Evolutionary conservation across 2,888 invertebrate genomes (phyloP).

Genomic region (Lycia hirtaria): DNA sequence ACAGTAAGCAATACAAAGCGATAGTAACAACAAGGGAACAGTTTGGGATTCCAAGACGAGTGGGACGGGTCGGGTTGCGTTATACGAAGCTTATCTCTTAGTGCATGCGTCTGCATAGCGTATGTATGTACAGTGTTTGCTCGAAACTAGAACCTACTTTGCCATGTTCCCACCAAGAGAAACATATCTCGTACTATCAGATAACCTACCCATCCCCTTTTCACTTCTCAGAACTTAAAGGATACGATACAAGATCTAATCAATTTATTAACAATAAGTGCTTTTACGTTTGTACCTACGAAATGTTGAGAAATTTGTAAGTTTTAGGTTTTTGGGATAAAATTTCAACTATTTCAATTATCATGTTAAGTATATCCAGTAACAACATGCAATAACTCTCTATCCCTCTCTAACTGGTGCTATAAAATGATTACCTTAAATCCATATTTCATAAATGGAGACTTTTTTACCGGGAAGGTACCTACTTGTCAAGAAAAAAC

Average conservation of each 20-base stretch:
- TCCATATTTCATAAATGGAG: too few species aligned
- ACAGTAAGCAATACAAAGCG: conserved; percentile 12
- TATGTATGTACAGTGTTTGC: conserved; percentile 39
- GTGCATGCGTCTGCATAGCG: conserved; percentile 45
- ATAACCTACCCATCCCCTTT: background rate
- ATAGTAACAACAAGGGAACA: conserved; percentile 39
- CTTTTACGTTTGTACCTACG: background rate
- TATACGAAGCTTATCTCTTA: conserved; percentile 54
- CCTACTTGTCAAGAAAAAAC: background rate
- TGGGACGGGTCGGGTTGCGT: conserved; percentile 44
- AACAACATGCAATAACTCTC: too few species aligned
- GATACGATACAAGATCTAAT: background rate
- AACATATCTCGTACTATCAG: conserved; percentile 3
- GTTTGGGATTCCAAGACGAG: conserved; percentile 54
- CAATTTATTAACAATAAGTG: background rate
- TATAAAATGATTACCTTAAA: too few species aligned
- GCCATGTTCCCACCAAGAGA: conserved; percentile 14
- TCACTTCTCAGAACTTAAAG: background rate
- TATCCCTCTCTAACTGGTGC: too few species aligned
- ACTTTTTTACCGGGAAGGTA: too few species aligned
- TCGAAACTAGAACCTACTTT: conserved; percentile 40
- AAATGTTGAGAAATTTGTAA: background rate
- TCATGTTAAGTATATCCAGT: too few species aligned
- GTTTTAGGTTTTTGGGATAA: background rate
- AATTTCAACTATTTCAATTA: background rate